Conservation (phyloP, 2,797 vertebrate species). For the Sebastes cheni region DNA sequence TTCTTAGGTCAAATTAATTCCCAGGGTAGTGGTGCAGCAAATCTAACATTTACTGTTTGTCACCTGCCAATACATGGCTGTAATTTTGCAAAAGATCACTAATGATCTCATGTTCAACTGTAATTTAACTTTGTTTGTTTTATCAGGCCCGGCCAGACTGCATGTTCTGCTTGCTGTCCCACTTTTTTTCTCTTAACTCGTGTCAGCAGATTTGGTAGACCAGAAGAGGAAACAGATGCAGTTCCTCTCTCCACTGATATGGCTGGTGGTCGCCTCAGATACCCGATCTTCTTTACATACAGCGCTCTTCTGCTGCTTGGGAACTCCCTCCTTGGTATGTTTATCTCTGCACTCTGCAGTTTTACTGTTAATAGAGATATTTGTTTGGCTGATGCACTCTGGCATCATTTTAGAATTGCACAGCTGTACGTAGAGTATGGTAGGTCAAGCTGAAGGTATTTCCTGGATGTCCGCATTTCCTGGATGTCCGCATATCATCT, state of each 20-base stretch:
- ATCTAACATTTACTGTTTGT: background rate
- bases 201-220: background rate
- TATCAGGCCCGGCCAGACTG: background rate
- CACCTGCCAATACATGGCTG: background rate
- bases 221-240: conserved; percentile 18
- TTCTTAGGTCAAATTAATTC: background rate
- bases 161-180: background rate
- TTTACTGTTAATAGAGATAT: background rate
- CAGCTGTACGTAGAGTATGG: background rate
- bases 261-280: background rate
- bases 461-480: background rate
- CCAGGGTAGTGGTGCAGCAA: background rate
- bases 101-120: background rate
- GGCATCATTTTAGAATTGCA: background rate
- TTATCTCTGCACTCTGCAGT: background rate
- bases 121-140: background rate
- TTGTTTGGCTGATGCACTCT: background rate
- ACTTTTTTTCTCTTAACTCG: background rate
- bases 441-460: background rate
- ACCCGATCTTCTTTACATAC: background rate
- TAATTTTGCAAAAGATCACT: background rate
- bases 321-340: conserved; percentile 18
- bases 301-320: background rate
- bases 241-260: background rate
- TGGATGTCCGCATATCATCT: background rate